Evolutionary conservation across 2,113 vertebrate genomes (phyloP), one percentile per base, ranked within the genome.

Genomic region (Pedionomus torquatus): DNA sequence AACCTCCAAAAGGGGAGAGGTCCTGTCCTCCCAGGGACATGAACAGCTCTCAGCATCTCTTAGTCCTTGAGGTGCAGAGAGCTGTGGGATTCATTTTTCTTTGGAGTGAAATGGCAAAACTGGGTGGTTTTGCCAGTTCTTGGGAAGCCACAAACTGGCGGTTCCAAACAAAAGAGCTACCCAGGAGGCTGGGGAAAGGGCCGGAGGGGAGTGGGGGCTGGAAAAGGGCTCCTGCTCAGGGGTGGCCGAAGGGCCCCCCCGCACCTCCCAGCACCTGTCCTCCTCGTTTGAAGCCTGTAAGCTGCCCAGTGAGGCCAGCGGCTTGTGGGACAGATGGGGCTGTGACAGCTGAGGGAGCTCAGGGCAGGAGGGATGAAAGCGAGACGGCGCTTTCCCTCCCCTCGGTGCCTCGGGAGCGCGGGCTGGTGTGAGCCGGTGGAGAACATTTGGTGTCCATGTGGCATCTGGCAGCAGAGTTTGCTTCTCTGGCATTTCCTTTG

Each of bases 371-470:
- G 92, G 84, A 91, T 92, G 92, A 96, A 90, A 76, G 80, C 3
- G 3, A 58, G 80, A 83, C 8, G 6, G 14, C 3, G 2, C 92
- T 17, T 54, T 77, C 69, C 51, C 92, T 94, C 93, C 91, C 83
- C 72, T 79, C 5, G 0, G 30, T 75, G 88, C 92, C 85, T 71
- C 43, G 1, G 66, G 87, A 76, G 70, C 2, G 1, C 1, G 1
- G 86, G 77, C 92, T 87, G 87, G 7, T 82, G 92, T 7, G 86
- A 92, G 71, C 86, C 5, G 3, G 85, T 19, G 75, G 71, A 71
- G 93, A 97, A 97, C 96, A 97, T 97, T 97, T 97, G 95, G 96
- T 96, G 92, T 96, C 96, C 97, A 97, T 94, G 96, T 96, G 97
- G 92, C 95, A 96, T 96, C 92, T 95, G 94, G 96, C 92, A 97